Conservation (phyloP, 2,888 invertebrate species). For the Ornithoptera priamus region DNA sequence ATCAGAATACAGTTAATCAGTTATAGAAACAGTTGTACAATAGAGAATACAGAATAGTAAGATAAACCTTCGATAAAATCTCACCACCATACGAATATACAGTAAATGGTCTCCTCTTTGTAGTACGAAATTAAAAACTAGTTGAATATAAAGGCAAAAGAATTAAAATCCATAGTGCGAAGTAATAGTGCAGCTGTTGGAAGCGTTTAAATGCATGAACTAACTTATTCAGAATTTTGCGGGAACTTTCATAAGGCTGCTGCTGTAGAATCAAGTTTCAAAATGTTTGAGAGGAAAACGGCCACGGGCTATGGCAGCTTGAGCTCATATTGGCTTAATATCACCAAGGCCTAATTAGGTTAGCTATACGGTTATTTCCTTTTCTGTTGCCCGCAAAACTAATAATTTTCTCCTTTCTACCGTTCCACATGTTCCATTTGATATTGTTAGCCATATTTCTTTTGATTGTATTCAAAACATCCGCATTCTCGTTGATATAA, state of each 20-base stretch:
- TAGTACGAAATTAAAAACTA: neutral
- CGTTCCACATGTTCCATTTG: neutral
- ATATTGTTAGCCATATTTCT: too few relatives aligned
- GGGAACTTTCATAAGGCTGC: neutral
- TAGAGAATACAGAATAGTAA: too few relatives aligned
- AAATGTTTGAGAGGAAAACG: conserved; percentile 5
- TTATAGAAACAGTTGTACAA: too few relatives aligned
- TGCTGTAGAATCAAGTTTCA: conserved; percentile 5
- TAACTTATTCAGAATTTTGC: conserved; percentile 3
- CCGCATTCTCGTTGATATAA: too few relatives aligned
- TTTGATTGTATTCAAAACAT: too few relatives aligned
- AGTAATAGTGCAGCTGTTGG: neutral
- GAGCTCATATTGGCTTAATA: neutral
- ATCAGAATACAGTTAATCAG: too few relatives aligned
- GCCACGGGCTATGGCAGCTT: neutral
- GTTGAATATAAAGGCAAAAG: neutral
- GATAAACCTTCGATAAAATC: too few relatives aligned
- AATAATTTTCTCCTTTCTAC: neutral
- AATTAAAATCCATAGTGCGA: neutral
- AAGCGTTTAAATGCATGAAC: conserved; percentile 2
- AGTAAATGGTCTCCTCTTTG: neutral
- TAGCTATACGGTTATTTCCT: neutral
- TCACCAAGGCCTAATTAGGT: neutral
- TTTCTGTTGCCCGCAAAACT: conserved; percentile 2
- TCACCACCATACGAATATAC: too few relatives aligned